Evolutionary conservation across 2,888 invertebrate genomes (phyloP).

Genomic region (Charanyca ferruginea): DNA sequence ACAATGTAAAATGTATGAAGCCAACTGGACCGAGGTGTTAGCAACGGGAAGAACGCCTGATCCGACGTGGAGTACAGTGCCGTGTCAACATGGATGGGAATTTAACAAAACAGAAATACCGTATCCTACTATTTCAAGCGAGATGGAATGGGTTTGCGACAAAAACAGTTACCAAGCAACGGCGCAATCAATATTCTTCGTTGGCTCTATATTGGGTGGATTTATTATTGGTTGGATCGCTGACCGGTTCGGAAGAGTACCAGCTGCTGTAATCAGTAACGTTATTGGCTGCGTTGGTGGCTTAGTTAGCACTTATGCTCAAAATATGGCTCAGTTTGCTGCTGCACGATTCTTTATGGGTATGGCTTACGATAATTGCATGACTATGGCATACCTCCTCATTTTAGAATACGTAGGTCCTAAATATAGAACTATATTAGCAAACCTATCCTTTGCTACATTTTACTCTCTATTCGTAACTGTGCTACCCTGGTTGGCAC

Average conservation of each 20-base stretch:
- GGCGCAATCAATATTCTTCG: conserved; percentile 79
- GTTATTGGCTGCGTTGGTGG: conserved; percentile 76
- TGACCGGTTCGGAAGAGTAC: conserved; percentile 78
- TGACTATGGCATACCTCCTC: conserved; percentile 78
- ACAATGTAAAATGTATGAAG: conserved; percentile 73
- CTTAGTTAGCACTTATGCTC: conserved; percentile 72
- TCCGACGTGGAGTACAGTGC: conserved; percentile 70
- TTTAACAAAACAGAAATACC: conserved; percentile 80
- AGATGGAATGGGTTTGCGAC: conserved; percentile 80
- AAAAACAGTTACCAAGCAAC: conserved; percentile 79
- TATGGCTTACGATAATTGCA: conserved; percentile 79
- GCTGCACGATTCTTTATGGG: conserved; percentile 77
- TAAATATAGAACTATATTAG: conserved; percentile 76
- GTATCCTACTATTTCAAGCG: conserved; percentile 79
- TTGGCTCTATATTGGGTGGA: conserved; percentile 79
- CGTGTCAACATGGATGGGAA: conserved; percentile 81
- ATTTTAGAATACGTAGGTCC: conserved; percentile 80
- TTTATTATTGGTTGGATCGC: conserved; percentile 78
- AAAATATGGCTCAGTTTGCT: conserved; percentile 73
- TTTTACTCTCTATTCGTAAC: conserved; percentile 75
- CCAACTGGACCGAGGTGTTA: conserved; percentile 78
- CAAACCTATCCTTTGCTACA: conserved; percentile 76
- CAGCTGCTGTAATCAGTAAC: conserved; percentile 74
- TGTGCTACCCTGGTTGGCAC: conserved; percentile 76
- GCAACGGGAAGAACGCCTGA: conserved; percentile 66